phyloP scores from a whole-genome alignment of 2,888 invertebrate species.

The Hemistola chrysoprasaria region DNA sequence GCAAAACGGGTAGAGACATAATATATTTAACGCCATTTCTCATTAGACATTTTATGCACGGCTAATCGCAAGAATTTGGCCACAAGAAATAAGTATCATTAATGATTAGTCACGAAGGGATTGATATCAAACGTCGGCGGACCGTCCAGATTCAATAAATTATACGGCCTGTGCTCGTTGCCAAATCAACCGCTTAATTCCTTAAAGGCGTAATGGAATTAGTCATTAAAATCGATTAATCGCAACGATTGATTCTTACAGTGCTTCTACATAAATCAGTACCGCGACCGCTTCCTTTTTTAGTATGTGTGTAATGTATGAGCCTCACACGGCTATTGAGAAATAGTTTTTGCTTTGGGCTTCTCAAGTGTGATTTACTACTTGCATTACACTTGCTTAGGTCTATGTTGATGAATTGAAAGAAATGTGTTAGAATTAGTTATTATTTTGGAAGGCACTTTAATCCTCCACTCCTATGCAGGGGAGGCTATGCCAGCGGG shows the following conservation, averaged over 20 bases:
- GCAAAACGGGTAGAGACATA: constrained; percentile 7
- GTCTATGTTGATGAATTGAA: background rate
- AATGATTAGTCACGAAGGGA: constrained; percentile 34
- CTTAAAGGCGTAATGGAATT: constrained; percentile 41
- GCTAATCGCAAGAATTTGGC: constrained; percentile 41
- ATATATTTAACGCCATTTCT: constrained; percentile 23
- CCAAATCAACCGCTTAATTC: constrained; percentile 42
- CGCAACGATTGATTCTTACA: constrained; percentile 13
- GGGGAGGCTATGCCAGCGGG: too few species aligned
- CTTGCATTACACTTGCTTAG: constrained; percentile 2
- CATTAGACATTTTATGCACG: constrained; percentile 36
- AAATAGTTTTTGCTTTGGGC: constrained; percentile 38
- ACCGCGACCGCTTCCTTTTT: constrained; percentile 22
- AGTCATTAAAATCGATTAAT: constrained; percentile 49
- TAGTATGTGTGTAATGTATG: constrained; percentile 9
- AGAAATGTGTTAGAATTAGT: background rate
- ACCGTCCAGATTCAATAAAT: constrained; percentile 28
- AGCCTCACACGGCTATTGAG: constrained; percentile 26
- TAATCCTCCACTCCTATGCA: too few species aligned
- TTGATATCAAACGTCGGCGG: constrained; percentile 39
- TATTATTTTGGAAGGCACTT: too few species aligned
- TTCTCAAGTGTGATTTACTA: constrained; percentile 23
- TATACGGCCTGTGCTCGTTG: constrained; percentile 26
- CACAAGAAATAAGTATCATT: constrained; percentile 39
- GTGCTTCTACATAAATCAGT: constrained; percentile 14